phyloP scores from a whole-genome alignment of 2,888 invertebrate genomes.

The Argyra leucocephala region DNA sequence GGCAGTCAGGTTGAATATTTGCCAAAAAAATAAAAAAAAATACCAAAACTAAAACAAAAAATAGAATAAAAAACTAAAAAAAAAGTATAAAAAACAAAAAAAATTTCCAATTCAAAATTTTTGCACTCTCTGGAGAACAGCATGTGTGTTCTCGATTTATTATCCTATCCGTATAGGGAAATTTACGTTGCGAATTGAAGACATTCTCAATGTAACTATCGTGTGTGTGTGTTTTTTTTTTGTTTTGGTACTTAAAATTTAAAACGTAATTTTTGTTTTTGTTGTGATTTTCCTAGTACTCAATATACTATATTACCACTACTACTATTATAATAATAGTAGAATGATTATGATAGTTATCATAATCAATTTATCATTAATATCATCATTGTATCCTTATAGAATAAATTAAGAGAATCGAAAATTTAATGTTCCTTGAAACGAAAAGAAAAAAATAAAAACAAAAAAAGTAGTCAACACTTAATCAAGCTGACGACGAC shows the following conservation, averaged over 20 bases:
- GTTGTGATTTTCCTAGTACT: not conserved
- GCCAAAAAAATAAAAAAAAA: not conserved
- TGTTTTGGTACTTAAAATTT: too few species aligned
- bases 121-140: not conserved
- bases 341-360: not conserved
- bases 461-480: too few species aligned
- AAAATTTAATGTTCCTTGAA: not conserved
- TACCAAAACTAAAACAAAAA: too few species aligned
- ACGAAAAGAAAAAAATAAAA: not conserved
- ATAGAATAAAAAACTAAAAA: not conserved
- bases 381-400: not conserved
- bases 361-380: too few species aligned
- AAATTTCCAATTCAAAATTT: not conserved
- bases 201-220: too few species aligned
- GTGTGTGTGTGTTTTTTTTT: too few species aligned
- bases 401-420: not conserved
- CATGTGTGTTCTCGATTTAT: not conserved
- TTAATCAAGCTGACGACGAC: too few species aligned
- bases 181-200: not conserved
- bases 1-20: slow-evolving; percentile 3
- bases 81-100: not conserved
- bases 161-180: not conserved
- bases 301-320: too few species aligned
- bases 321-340: too few species aligned
- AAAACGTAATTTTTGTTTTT: not conserved